phyloP scores from a whole-genome alignment of 2,797 vertebrate genomes.

The Menidia menidia region DNA sequence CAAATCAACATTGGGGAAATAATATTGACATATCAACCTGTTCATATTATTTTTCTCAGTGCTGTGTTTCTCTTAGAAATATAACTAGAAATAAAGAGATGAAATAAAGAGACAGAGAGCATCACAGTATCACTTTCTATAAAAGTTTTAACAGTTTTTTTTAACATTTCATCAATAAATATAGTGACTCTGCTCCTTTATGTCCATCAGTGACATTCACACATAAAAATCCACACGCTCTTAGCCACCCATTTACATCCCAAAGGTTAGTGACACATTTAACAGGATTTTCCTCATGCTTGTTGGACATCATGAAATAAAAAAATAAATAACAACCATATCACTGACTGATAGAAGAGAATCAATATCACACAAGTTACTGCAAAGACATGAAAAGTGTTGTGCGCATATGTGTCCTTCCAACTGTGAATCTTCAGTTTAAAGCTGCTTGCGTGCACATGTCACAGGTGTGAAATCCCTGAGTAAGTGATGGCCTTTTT shows the following conservation, averaged over 20 bases:
- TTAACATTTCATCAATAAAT: background rate
- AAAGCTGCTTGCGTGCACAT: background rate
- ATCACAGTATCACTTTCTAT: background rate
- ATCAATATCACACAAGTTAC: background rate
- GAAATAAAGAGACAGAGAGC: too few species aligned
- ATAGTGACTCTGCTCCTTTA: background rate
- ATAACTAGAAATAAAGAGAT: too few species aligned
- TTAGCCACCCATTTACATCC: background rate
- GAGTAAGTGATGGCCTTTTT: slow-evolving; percentile 15
- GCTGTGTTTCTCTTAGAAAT: background rate
- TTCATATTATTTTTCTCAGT: background rate
- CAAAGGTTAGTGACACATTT: slow-evolving; percentile 28
- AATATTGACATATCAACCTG: background rate
- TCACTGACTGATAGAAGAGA: background rate
- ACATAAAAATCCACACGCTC: background rate
- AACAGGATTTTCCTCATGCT: slow-evolving; percentile 7
- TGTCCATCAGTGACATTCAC: background rate
- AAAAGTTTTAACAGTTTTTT: background rate
- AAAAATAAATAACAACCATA: background rate
- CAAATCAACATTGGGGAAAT: background rate
- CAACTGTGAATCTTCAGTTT: slow-evolving; percentile 7
- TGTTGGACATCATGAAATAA: background rate
- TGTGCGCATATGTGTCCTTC: slow-evolving; percentile 22
- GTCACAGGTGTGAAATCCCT: slow-evolving; percentile 3
- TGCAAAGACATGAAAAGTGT: slow-evolving; percentile 33